phyloP scores from a whole-genome alignment of 1,140 invertebrate genomes.

The Wasmannia auropunctata region DNA sequence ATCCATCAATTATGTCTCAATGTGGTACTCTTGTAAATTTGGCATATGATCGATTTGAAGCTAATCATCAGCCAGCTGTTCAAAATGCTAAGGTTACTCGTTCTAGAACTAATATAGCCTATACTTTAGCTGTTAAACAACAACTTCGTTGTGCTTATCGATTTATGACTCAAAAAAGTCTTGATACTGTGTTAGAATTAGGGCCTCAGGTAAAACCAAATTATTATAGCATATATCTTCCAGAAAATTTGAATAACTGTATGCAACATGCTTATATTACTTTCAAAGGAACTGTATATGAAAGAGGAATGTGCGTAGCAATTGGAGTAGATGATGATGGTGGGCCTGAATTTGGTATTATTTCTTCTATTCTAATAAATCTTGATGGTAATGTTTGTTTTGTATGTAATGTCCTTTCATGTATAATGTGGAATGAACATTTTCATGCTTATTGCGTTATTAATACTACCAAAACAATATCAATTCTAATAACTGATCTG shows the following conservation, averaged over 20 bases:
- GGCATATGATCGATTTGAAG: background rate
- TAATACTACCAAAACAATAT: background rate
- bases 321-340: background rate
- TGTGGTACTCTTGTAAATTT: background rate
- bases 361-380: slow-evolving; percentile 7
- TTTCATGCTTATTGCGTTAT: background rate
- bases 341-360: slow-evolving; percentile 3
- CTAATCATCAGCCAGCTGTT: background rate
- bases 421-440: slow-evolving; percentile 3
- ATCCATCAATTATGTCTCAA: background rate
- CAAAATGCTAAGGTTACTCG: background rate
- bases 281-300: slow-evolving; percentile 8
- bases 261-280: background rate
- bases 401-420: background rate
- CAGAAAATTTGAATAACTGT: background rate
- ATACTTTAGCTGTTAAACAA: background rate
- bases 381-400: background rate
- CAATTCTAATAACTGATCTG: background rate
- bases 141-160: slow-evolving; percentile 7
- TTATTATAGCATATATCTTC: background rate
- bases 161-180: background rate
- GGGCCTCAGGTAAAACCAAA: background rate
- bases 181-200: background rate
- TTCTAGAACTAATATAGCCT: background rate
- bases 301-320: slow-evolving; percentile 4